Base-by-base conservation (phyloP, 2,888 invertebrate genomes). In the Diarsia brunnea region DNA sequence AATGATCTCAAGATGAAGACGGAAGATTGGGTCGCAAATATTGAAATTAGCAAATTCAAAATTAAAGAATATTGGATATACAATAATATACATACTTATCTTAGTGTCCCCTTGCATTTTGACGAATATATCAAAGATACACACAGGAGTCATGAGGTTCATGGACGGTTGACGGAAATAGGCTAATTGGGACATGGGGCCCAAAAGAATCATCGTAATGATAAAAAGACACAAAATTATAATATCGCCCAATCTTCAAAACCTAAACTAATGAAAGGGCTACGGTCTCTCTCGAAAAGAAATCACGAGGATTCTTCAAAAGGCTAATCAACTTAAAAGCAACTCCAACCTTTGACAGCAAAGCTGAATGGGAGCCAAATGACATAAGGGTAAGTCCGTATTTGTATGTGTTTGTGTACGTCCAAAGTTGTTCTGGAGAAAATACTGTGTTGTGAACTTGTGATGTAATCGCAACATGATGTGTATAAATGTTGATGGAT, bases 241-340 rank as follows among this genome's bases (percentile, higher is more conserved):
- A 61, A 69, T 12, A 60, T 43, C 19, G 69, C 27, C 21, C n/a
- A 27, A 68, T 65, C 43, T 31, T 72, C 60, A 78, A 73, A 85
- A 43, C 53, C 38, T 67, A 49, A 63, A 12, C 60, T 65, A 49
- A 79, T 78, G 61, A 81, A 84, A 86, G 68, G 64, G 65, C 60
- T 65, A 74, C 60, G 79, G 83, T 77, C 68, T 80, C 31, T 63
- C 55, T 61, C 55, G 64, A 69, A 81, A 78, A 72, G 76, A 83
- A 84, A 75, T 82, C 70, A 76, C 63, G 64, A 72, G 51, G 53
- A 45, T 68, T 84, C 80, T 84, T 88, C 83, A 90, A 92, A 91
- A 88, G 88, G 89, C 89, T 92, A 92, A 93, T 93, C 91, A 91
- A 85, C 89, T 91, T 91, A 92, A 92, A 89, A 91, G 90, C 90